These are phyloP conservation scores for Rhea americana DNA, from an alignment of 2,113 vertebrate genomes.

Conservation along the genomic window DNA sequence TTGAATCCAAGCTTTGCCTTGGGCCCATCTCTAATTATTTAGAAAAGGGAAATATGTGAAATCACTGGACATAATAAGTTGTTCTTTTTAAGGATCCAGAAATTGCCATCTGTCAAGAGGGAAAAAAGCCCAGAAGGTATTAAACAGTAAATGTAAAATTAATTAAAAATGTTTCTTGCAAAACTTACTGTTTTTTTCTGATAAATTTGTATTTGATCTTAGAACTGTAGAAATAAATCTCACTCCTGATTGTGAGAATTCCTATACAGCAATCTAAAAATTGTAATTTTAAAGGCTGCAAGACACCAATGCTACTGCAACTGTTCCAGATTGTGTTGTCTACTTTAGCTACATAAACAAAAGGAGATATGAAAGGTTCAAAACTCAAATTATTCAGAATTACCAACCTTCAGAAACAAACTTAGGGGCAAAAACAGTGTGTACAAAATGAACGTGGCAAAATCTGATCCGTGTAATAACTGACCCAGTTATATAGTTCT, in stretches of 20 bases:
- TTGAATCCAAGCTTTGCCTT: constrained; percentile 21
- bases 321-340: neutral
- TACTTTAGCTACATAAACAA: neutral
- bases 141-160: constrained; percentile 10
- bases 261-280: neutral
- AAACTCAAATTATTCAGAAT: neutral
- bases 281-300: neutral
- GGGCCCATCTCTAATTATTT: constrained; percentile 13
- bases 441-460: neutral
- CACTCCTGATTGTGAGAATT: neutral
- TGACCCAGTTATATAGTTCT: neutral
- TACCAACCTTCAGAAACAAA: neutral
- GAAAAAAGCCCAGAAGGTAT: neutral
- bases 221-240: neutral
- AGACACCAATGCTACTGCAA: neutral
- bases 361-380: neutral
- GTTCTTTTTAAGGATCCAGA: neutral
- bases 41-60: neutral
- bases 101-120: constrained; percentile 33
- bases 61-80: neutral
- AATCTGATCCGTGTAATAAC: neutral
- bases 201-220: neutral
- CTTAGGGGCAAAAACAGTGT: neutral
- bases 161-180: constrained; percentile 5
- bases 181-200: neutral